These are phyloP conservation scores for Apomyelois bistriatella DNA, from an alignment of 2,888 invertebrate species.

Conservation along the genomic window DNA sequence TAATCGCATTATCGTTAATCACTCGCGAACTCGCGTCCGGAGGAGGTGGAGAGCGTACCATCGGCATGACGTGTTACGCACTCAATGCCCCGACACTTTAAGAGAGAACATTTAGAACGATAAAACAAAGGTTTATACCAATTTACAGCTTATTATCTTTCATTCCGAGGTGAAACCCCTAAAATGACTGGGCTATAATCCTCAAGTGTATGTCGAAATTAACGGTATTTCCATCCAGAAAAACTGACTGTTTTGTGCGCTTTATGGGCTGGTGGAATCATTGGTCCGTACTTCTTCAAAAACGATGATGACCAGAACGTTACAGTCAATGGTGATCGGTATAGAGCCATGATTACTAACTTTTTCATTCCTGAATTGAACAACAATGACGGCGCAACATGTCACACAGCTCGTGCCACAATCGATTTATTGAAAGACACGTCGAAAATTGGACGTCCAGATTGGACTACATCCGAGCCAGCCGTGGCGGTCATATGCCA, in stretches of 20 bases:
- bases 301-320: constrained; percentile 32
- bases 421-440: constrained; percentile 28
- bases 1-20: too few relatives aligned
- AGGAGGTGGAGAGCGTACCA: too few relatives aligned
- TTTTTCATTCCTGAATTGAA: constrained; percentile 31
- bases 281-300: constrained; percentile 44
- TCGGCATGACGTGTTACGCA: too few relatives aligned
- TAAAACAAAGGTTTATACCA: too few relatives aligned
- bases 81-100: too few relatives aligned
- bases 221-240: constrained; percentile 36
- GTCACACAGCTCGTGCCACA: constrained; percentile 31
- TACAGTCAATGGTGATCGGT: constrained; percentile 36
- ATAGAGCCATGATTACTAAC: constrained; percentile 31
- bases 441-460: constrained; percentile 29
- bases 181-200: too few relatives aligned
- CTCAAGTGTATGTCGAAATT: constrained; percentile 25
- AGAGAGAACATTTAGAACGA: too few relatives aligned
- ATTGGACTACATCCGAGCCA: constrained; percentile 24
- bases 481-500: constrained; percentile 21
- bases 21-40: too few relatives aligned
- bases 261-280: constrained; percentile 40
- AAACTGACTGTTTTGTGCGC: constrained; percentile 36
- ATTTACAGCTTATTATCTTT: too few relatives aligned
- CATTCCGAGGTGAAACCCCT: too few relatives aligned
- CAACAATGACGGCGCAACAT: constrained; percentile 28